phyloP scores from a whole-genome alignment of 2,888 invertebrate genomes.

The Aleiodes alternator region DNA sequence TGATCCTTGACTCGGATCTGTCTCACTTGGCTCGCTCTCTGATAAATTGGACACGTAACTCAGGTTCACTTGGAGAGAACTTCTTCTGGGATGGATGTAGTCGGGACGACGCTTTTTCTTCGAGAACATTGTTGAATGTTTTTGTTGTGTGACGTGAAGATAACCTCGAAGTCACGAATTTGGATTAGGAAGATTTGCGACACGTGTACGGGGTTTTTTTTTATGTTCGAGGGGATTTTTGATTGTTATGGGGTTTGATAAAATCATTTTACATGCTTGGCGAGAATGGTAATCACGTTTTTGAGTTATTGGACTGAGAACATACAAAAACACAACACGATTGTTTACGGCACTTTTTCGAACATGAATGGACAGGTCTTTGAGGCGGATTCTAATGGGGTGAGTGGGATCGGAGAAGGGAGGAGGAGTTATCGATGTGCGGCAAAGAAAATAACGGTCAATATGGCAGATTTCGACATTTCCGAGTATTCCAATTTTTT shows the following conservation, averaged over 20 bases:
- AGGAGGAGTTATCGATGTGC: neutral
- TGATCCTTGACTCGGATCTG: slow-evolving; percentile 45
- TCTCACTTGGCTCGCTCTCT: slow-evolving; percentile 44
- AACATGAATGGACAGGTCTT: neutral
- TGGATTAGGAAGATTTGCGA: too few relatives aligned
- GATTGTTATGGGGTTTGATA: too few relatives aligned
- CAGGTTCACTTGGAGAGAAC: slow-evolving; percentile 67
- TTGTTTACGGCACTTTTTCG: slow-evolving; percentile 10
- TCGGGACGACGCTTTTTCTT: neutral
- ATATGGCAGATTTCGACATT: too few relatives aligned
- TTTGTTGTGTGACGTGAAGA: neutral
- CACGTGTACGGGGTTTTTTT: too few relatives aligned
- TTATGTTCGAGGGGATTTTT: too few relatives aligned
- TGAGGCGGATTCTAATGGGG: neutral
- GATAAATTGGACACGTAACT: slow-evolving; percentile 61
- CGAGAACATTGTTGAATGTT: neutral
- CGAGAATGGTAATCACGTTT: too few relatives aligned
- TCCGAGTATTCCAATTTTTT: too few relatives aligned
- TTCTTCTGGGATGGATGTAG: slow-evolving; percentile 48
- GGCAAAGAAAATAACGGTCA: too few relatives aligned
- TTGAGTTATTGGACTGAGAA: too few relatives aligned
- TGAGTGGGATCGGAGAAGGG: too few relatives aligned
- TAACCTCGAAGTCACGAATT: neutral
- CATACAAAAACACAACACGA: neutral
- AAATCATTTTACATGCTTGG: too few relatives aligned